Conservation (phyloP, 2,113 vertebrate genomes). For the Varanus komodoensis region DNA sequence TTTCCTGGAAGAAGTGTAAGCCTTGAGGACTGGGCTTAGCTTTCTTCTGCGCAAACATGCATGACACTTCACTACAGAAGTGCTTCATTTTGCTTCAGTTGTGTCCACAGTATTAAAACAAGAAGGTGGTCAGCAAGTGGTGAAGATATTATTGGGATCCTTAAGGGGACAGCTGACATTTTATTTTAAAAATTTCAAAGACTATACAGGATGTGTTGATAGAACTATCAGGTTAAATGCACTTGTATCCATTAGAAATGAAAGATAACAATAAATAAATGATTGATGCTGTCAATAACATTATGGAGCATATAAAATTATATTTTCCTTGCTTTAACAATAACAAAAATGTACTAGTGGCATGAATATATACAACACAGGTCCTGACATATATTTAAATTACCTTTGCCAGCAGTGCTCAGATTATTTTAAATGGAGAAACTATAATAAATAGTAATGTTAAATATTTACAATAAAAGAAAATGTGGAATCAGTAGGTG, state of each 20-base stretch:
- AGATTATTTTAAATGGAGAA: constrained; percentile 66
- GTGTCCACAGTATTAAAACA: constrained; percentile 67
- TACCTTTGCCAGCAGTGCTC: constrained; percentile 72
- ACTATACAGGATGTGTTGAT: constrained; percentile 69
- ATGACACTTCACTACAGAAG: background rate
- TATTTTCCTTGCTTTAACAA: constrained; percentile 70
- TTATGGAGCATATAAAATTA: constrained; percentile 74
- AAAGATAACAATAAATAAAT: constrained; percentile 73
- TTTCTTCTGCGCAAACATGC: background rate
- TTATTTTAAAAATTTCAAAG: constrained; percentile 41
- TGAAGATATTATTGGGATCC: constrained; percentile 62
- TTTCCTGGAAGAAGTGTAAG: background rate
- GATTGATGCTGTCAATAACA: constrained; percentile 70
- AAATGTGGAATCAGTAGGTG: constrained; percentile 75
- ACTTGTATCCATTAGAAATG: constrained; percentile 68
- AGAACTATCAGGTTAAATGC: constrained; percentile 61
- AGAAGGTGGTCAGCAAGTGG: constrained; percentile 70
- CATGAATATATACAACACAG: constrained; percentile 78
- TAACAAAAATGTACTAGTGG: constrained; percentile 67
- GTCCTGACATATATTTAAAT: constrained; percentile 66
- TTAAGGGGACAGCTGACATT: constrained; percentile 50
- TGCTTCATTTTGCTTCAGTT: background rate
- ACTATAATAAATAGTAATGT: constrained; percentile 79
- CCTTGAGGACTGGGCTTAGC: too few relatives aligned
- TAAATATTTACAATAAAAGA: constrained; percentile 81